Base-by-base conservation (phyloP, 2,113 vertebrate species). In the Pluvianellus socialis region DNA sequence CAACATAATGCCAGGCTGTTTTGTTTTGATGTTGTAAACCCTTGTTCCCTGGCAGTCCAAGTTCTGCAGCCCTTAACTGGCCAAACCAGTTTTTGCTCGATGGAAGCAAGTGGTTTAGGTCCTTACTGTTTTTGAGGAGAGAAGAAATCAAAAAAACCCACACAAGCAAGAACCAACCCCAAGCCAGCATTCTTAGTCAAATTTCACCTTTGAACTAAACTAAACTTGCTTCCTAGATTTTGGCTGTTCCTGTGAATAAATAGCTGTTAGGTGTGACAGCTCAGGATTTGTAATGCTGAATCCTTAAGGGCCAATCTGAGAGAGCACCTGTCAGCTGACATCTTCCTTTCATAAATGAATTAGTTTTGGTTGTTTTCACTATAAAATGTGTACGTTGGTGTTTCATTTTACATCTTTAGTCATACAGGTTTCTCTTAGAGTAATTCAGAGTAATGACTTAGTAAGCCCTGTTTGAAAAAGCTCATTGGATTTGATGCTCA, bases 401-500 rank as follows among this genome's bases (percentile, higher is more conserved):
- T 82, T 94, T 92, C 3, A 12, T 61, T 90, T 81, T 52, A 15
- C 42, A 5, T 76, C 40, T 80, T 66, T 58, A 87, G 71, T 95
- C 16, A 28, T 81, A 67, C 30, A 26, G 16, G 16, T 26, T 86
- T 65, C 92, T 86, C n/a, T 71, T 80, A 27, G 32, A 68, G 23
- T 91, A 83, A 70, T 85, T 89, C 45, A 77, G 28, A 63, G 47
- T 82, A 71, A 62, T 52, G 91, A 65, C 35, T 81, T 82, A 68
- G 14, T 74, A 86, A 76, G 38, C 30, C 16, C 28, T 90, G 23
- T 92, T 88, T 66, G 82, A 62, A 58, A 88, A 79, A 81, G 42
- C 44, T 97, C n/a, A 62, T 79, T 85, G 77, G 82, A 89, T 91
- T 91, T 92, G 89, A 79, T 92, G 86, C 62, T 94, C 30, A 23